Evolutionary conservation across 1,140 invertebrate genomes (phyloP).

Genomic region (Caenorhabditis briggsae): DNA sequence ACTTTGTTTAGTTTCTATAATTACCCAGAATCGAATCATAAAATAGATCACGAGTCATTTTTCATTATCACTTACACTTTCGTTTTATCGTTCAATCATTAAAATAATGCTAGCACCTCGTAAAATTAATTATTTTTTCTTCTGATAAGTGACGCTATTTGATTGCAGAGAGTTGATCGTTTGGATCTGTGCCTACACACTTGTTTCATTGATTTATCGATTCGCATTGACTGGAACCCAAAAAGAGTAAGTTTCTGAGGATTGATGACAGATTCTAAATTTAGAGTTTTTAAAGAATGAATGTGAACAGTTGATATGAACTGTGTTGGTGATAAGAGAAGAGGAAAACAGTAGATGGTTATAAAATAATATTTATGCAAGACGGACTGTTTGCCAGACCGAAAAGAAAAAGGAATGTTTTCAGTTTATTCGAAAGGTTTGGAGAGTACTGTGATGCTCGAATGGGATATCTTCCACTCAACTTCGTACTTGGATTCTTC

Average conservation of each 20-base stretch:
- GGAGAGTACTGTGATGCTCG: conserved; percentile 78
- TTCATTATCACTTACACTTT: background rate
- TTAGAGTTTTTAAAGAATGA: background rate
- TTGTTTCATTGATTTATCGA: conserved; percentile 59
- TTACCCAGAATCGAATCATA: background rate
- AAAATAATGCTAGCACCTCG: background rate
- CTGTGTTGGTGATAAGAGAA: background rate
- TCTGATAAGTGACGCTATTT: background rate
- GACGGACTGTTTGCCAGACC: too few relatives aligned
- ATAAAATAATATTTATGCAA: background rate
- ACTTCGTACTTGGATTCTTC: conserved; percentile 79
- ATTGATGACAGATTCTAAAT: background rate
- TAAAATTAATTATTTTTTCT: background rate
- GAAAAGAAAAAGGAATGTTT: conserved; percentile 36
- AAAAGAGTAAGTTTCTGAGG: conserved; percentile 47
- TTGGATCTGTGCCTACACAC: conserved; percentile 55
- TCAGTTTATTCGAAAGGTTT: conserved; percentile 78
- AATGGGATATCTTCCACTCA: conserved; percentile 78
- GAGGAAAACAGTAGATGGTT: background rate
- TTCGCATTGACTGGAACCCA: conserved; percentile 42
- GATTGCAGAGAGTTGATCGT: conserved; percentile 55
- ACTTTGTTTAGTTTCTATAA: too few relatives aligned
- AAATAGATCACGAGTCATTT: conserved; percentile 27
- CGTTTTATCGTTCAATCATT: conserved; percentile 13
- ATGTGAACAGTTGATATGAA: conserved; percentile 23